These are phyloP conservation scores for Brienomyrus longianalis DNA, from an alignment of 2,113 vertebrate species.

Conservation along the genomic window DNA sequence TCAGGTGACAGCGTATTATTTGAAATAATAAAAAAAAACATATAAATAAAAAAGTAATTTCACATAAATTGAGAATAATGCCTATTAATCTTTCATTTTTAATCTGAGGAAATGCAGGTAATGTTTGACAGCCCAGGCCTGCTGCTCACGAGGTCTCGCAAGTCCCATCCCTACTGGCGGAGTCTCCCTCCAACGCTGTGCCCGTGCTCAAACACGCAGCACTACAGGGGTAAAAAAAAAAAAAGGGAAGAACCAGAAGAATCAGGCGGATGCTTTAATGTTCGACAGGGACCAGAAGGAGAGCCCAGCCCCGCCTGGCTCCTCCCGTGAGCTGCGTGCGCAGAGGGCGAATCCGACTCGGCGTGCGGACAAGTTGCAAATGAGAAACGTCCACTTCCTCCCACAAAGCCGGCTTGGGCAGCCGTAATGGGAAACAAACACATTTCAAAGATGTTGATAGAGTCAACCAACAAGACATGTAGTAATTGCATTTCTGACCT, in stretches of 20 bases:
- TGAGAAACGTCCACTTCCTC: conserved; percentile 24
- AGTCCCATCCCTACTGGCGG: not conserved
- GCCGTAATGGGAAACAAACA: conserved; percentile 48
- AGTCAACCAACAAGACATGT: conserved; percentile 65
- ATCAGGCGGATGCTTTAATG: not conserved
- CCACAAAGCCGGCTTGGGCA: conserved; percentile 37
- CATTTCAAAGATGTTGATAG: conserved; percentile 55
- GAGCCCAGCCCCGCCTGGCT: not conserved
- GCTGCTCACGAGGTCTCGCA: not conserved
- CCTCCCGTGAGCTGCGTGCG: not conserved
- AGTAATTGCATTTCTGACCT: conserved; percentile 55
- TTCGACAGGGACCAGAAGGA: not conserved
- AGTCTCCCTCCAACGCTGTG: not conserved
- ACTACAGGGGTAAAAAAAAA: not conserved
- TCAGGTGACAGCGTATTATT: not conserved
- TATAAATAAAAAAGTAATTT: not conserved
- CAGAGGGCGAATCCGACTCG: not conserved
- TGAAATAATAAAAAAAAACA: not conserved
- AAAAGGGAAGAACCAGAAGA: not conserved
- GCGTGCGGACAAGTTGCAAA: conserved; percentile 16
- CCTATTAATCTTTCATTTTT: not conserved
- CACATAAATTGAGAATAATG: not conserved
- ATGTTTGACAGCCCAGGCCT: not conserved
- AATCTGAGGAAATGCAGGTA: not conserved
- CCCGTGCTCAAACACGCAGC: not conserved